Conservation (phyloP, 2,797 vertebrate species). For the Lophius americanus region DNA sequence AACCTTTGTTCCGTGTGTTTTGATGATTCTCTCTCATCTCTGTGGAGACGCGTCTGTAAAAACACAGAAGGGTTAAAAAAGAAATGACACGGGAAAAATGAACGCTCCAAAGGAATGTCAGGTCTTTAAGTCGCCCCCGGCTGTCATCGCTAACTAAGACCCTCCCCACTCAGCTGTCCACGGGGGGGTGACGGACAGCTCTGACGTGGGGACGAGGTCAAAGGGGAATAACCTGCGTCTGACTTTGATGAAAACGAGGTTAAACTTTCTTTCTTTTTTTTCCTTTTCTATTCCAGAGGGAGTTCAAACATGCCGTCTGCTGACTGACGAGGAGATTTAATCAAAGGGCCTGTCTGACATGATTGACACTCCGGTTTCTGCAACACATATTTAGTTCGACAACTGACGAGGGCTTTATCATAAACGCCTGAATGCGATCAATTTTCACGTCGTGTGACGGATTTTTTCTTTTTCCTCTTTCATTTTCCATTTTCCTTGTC, state of each 20-base stretch:
- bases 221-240: slow-evolving; percentile 32
- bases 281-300: background rate
- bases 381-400: slow-evolving; percentile 25
- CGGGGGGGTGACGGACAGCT: slow-evolving; percentile 9
- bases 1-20: slow-evolving; percentile 1
- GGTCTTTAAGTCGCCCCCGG: slow-evolving; percentile 24
- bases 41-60: slow-evolving; percentile 6
- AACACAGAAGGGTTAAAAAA: slow-evolving; percentile 7
- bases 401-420: slow-evolving; percentile 41
- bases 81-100: background rate
- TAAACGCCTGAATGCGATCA: slow-evolving; percentile 31
- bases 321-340: slow-evolving; percentile 40
- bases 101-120: slow-evolving; percentile 11
- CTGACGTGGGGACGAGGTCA: slow-evolving; percentile 1
- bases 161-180: slow-evolving; percentile 7
- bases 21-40: slow-evolving; percentile 27
- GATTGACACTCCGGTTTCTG: slow-evolving; percentile 42
- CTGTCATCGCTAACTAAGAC: slow-evolving; percentile 8
- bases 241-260: slow-evolving; percentile 43
- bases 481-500: background rate
- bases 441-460: slow-evolving; percentile 34
- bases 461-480: slow-evolving; percentile 23
- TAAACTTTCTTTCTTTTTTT: slow-evolving; percentile 29
- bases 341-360: slow-evolving; percentile 46
- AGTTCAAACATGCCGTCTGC: slow-evolving; percentile 16